Evolutionary conservation across 2,888 invertebrate genomes (phyloP).

Genomic region (Furcula furcula): DNA sequence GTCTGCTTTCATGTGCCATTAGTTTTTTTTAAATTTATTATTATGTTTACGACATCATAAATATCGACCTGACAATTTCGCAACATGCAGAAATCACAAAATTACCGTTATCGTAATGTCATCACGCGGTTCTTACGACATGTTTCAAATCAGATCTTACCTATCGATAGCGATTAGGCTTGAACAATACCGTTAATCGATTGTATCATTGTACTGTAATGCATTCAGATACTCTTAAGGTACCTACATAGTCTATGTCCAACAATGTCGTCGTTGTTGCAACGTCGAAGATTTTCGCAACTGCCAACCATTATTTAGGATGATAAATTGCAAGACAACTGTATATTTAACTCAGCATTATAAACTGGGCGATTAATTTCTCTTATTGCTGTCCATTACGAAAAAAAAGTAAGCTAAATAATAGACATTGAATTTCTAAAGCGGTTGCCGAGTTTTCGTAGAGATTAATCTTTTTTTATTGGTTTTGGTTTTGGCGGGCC

Average conservation of each 20-base stretch:
- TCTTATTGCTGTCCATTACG: neutral
- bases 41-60: too few relatives aligned
- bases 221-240: constrained; percentile 17
- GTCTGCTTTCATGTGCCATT: too few relatives aligned
- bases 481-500: too few relatives aligned
- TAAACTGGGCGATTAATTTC: neutral
- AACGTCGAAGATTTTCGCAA: constrained; percentile 26
- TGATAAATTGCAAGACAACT: constrained; percentile 16
- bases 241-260: constrained; percentile 20
- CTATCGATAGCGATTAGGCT: constrained; percentile 18
- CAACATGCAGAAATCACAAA: too few relatives aligned
- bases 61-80: too few relatives aligned
- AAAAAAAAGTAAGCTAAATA: neutral
- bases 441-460: too few relatives aligned
- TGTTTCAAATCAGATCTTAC: constrained; percentile 10
- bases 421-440: too few relatives aligned
- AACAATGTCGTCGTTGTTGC: constrained; percentile 23
- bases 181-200: constrained; percentile 15
- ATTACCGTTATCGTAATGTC: too few relatives aligned
- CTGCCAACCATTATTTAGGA: constrained; percentile 16
- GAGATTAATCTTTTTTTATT: too few relatives aligned
- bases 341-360: constrained; percentile 13
- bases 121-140: constrained; percentile 19
- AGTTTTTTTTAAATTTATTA: too few relatives aligned
- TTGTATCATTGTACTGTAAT: constrained; percentile 21